Evolutionary conservation across 2,113 vertebrate species (phyloP).

Genomic region (Mixornis gularis): DNA sequence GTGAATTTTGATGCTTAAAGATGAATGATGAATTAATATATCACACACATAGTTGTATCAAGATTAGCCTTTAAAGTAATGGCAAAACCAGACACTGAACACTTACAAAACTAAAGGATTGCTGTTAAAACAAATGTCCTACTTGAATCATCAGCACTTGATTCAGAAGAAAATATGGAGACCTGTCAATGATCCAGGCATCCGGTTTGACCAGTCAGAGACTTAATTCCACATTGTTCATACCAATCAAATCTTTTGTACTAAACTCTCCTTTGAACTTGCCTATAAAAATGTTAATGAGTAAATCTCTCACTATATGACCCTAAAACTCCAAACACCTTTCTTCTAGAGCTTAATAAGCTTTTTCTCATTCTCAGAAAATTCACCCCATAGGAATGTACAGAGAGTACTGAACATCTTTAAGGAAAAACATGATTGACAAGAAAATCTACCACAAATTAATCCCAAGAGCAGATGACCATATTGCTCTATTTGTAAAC

Average conservation of each 20-base stretch:
- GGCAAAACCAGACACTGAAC: background rate
- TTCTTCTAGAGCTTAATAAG: background rate
- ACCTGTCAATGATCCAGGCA: background rate
- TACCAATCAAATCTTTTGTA: background rate
- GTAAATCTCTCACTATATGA: background rate
- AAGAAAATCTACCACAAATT: background rate
- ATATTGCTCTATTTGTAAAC: background rate
- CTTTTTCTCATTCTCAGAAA: background rate
- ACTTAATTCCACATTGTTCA: background rate
- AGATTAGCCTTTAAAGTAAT: background rate
- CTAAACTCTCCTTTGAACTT: background rate
- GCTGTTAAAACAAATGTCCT: background rate
- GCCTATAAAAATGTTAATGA: background rate
- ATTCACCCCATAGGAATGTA: rapidly evolving
- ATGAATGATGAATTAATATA: background rate
- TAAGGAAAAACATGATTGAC: background rate
- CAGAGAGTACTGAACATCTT: background rate
- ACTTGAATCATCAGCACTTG: background rate
- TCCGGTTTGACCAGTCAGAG: background rate
- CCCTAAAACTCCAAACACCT: background rate
- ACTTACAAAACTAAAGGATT: background rate
- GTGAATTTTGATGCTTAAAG: background rate
- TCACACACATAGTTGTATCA: background rate
- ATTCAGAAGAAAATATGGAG: background rate
- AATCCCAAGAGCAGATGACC: background rate